Conservation (phyloP, 30 jellyfish, hydroid and myxozoan species). For the Hydractinia echinata region DNA sequence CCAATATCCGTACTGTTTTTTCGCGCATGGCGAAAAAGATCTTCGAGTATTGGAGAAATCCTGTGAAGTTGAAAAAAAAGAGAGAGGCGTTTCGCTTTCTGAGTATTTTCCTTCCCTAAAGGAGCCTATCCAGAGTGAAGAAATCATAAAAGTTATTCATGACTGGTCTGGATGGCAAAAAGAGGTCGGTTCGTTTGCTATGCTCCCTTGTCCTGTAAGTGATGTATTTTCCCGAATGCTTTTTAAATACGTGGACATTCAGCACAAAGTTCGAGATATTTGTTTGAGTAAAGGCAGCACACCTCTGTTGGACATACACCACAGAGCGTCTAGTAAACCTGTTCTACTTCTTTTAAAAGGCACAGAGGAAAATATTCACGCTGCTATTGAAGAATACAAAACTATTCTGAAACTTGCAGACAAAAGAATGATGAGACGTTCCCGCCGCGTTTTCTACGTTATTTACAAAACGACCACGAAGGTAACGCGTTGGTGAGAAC, state of each 20-base stretch:
- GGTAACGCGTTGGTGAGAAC: not conserved
- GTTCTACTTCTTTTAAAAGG: conserved; percentile 9
- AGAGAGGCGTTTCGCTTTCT: not conserved
- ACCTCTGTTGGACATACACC: not conserved
- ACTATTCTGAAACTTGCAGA: not conserved
- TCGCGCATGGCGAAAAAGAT: conserved; percentile 8
- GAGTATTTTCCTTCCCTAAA: conserved; percentile 1
- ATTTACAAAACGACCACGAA: conserved; percentile 5
- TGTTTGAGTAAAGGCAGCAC: conserved; percentile 3
- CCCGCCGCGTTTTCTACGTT: conserved; percentile 18
- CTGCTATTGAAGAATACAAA: not conserved
- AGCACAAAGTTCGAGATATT: not conserved
- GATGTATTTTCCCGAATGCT: conserved; percentile 13
- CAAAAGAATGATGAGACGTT: not conserved
- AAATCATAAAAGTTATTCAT: not conserved
- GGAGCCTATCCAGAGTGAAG: not conserved
- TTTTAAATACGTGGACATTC: not conserved
- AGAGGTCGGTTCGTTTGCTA: not conserved
- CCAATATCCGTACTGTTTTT: not conserved
- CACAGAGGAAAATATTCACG: not conserved
- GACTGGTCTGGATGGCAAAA: conserved; percentile 28
- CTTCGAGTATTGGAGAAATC: not conserved
- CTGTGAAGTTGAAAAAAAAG: not conserved
- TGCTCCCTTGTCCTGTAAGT: conserved; percentile 17
- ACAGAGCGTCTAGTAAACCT: not conserved